Evolutionary conservation across 2,888 invertebrate genomes (phyloP).

Genomic region (Cyclophora albipunctata): DNA sequence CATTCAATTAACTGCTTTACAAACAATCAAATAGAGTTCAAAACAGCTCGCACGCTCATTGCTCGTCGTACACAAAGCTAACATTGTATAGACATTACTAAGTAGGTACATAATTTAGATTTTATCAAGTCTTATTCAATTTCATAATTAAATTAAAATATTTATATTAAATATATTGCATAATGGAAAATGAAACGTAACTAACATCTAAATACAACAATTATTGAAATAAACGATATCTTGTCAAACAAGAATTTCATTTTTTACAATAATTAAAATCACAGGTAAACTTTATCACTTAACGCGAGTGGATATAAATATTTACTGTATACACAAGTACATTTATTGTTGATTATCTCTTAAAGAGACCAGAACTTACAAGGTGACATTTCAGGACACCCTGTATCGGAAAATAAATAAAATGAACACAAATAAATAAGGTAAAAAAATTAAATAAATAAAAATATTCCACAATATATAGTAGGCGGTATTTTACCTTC

Average conservation of each 20-base stretch:
- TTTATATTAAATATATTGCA: constrained; percentile 21
- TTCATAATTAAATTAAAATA: constrained; percentile 20
- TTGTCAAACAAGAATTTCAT: constrained; percentile 65
- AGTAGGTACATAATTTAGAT: constrained; percentile 18
- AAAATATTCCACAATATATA: too few species aligned
- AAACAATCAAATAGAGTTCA: too few species aligned
- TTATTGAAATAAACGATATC: constrained; percentile 33
- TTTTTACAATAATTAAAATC: constrained; percentile 55
- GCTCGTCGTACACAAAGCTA: neutral
- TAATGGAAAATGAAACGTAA: constrained; percentile 23
- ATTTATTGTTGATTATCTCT: constrained; percentile 28
- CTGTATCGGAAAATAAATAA: neutral
- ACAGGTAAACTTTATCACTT: constrained; percentile 67
- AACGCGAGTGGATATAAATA: constrained; percentile 33
- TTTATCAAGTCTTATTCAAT: constrained; percentile 36
- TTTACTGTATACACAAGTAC: constrained; percentile 4
- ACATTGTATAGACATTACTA: constrained; percentile 21
- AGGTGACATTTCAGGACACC: constrained; percentile 9
- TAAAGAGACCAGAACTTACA: constrained; percentile 28
- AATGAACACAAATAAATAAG: neutral
- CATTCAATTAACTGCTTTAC: too few species aligned
- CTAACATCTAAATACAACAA: constrained; percentile 30
- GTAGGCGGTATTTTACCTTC: too few species aligned
- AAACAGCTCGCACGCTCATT: too few species aligned
- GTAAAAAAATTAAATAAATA: neutral